Evolutionary conservation across 2,888 invertebrate species (phyloP), one percentile per base, ranked within the genome.

Genomic region (Drosophila anomelani): DNA sequence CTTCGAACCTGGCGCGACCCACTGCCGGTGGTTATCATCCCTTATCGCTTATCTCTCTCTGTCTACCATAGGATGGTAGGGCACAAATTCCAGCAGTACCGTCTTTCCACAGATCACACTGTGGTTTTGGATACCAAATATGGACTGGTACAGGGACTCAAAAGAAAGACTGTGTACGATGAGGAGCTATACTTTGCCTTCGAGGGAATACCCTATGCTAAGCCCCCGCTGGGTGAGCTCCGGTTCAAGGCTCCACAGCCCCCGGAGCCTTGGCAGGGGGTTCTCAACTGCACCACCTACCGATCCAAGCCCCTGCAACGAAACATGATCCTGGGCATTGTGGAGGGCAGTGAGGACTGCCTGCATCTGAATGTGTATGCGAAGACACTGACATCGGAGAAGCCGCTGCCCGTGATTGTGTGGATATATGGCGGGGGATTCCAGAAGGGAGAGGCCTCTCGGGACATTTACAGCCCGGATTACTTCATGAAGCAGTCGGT

Each of bases 401-500:
- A 75, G 75, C 88, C 81, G 3, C 70, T 91, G 34, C 92, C 93
- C 1, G 92, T 94, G 0, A 92, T 94, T 91, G 92, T 94, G 1
- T 94, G 92, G 90, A 92, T 94, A 53, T 93, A 92, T 78, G 94
- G 94, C 4, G 94, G 94, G 2, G 93, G 92, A 2, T 94, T 93
- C 75, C 91, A 91, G 58, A 77, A 86, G n/a, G 93, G 93, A 1
- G 93, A 93, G 17, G 92, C 93, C 20, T 80, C 92, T 71, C 81
- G 91, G 0, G 90, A 90, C 44, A 12, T 90, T 1, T 93, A 92
- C 71, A 92, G 93, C 9, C 93, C 94, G 0, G 93, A 93, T 61
- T 93, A 93, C 75, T 91, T 94, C 6, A 90, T 94, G 89, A 90
- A 91, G 41, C 90, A 93, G 71, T 92, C 93, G 51, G 88, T 94